Evolutionary conservation across 2,888 invertebrate genomes (phyloP).

Genomic region (Acanthosepion lycidas): DNA sequence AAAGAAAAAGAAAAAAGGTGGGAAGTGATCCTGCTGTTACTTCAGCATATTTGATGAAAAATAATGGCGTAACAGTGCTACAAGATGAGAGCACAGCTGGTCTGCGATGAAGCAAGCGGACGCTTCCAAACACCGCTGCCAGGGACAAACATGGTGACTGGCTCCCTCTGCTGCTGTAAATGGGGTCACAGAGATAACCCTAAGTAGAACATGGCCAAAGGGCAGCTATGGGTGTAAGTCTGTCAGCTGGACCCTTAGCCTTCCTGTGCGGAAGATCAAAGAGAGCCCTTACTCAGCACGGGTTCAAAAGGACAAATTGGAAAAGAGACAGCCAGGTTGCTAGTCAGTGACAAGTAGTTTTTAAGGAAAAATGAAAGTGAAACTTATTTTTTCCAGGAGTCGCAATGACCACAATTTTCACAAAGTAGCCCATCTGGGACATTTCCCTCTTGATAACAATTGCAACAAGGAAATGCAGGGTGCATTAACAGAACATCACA

Average conservation of each 20-base stretch:
- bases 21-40: constrained; percentile 16
- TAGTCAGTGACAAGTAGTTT: constrained; percentile 14
- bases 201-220: constrained; percentile 8
- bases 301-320: constrained; percentile 10
- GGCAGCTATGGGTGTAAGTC: background rate
- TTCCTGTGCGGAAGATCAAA: constrained; percentile 23
- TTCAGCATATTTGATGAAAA: constrained; percentile 33
- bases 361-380: background rate
- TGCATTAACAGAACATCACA: constrained; percentile 33
- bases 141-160: background rate
- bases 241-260: constrained; percentile 33
- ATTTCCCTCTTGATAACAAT: constrained; percentile 23
- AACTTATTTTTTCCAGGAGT: background rate
- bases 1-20: no score
- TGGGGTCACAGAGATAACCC: constrained; percentile 22
- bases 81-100: background rate
- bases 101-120: constrained; percentile 11
- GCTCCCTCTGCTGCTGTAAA: constrained; percentile 33
- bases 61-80: constrained; percentile 14
- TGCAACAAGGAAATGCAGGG: constrained; percentile 33
- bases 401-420: constrained; percentile 40
- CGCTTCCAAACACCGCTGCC: background rate
- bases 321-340: constrained; percentile 8
- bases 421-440: constrained; percentile 33
- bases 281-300: background rate